phyloP scores from a whole-genome alignment of 2,797 vertebrate genomes.

The Trichosurus vulpecula region DNA sequence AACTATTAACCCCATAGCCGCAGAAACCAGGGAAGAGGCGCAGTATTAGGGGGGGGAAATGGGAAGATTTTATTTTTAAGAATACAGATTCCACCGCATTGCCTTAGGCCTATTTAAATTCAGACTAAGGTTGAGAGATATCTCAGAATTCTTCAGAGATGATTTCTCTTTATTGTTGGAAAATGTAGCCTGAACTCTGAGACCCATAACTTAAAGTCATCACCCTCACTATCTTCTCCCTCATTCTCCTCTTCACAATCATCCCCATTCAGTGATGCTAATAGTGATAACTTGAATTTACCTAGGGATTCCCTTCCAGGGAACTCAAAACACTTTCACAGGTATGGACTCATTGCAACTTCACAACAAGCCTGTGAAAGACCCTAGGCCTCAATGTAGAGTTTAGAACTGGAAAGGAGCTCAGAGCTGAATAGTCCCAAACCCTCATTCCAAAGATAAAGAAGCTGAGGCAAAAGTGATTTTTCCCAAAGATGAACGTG shows the following conservation, averaged over 20 bases:
- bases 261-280: fast-evolving
- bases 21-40: not conserved
- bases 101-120: not conserved
- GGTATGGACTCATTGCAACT: not conserved
- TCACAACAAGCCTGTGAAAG: not conserved
- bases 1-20: not conserved
- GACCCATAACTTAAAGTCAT: not conserved
- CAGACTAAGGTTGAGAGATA: fast-evolving
- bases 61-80: not conserved
- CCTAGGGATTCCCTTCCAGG: not conserved
- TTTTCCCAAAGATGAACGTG: not conserved
- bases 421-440: not conserved
- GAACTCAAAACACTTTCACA: not conserved
- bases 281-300: fast-evolving
- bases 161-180: not conserved
- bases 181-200: not conserved
- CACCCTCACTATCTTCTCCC: not conserved
- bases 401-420: not conserved
- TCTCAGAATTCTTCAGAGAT: not conserved
- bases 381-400: not conserved
- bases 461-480: not conserved
- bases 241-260: not conserved
- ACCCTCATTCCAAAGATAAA: not conserved
- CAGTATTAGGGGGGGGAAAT: not conserved
- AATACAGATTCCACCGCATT: fast-evolving